Base-by-base conservation (phyloP, 2,113 vertebrate species). In the Collichthys lucidus region DNA sequence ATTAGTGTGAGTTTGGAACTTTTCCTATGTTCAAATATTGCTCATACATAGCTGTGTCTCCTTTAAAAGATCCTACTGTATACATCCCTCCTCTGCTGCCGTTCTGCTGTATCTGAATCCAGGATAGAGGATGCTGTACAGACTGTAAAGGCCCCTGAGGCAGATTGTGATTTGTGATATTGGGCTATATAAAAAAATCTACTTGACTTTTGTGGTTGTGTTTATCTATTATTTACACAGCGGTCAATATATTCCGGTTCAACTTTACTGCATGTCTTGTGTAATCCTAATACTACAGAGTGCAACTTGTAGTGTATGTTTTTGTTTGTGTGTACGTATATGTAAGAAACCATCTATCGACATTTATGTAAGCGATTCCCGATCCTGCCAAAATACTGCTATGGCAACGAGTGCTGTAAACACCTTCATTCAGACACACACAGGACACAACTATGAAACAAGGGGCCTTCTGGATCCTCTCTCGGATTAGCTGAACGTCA, bases 381-480 rank as follows among this genome's bases (percentile, higher is more conserved):
- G 50, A 86, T 61, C 63, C 55, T 71, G 47, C 57, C 82, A 85
- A 82, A 78, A 80, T 42, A 77, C 66, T 68, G 77, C 82, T 79
- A 86, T 91, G 82, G 82, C 86, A 90, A 91, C 89, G 0, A 20
- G 71, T 2, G 4, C 50, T 53, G 53, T 31, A 87, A 91, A 85
- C 86, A 83, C 77, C 50, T 67, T 17, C 12, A 22, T 49, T 71
- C 24, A 61, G 62, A 74, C 84, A 76, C 57, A 78, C 20, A 40
- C 35, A 50, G 20, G 56, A 77, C 79, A 22, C 64, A 75, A 26
- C 64, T 64, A 83, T 68, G 59, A 61, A 85, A 74, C 74, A n/a
- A 52, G 40, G 70, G 83, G 84, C 67, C 88, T 74, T 90, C 91
- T 93, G 92, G 90, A 87, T 88, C 74, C 19, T 90, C 42, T 93